A percentile compares a stretch with the other conserved stretches of the same genome.
These are phyloP conservation scores for Crax fasciolata DNA, from an alignment of 2,797 vertebrate species.

Conservation along the genomic window DNA sequence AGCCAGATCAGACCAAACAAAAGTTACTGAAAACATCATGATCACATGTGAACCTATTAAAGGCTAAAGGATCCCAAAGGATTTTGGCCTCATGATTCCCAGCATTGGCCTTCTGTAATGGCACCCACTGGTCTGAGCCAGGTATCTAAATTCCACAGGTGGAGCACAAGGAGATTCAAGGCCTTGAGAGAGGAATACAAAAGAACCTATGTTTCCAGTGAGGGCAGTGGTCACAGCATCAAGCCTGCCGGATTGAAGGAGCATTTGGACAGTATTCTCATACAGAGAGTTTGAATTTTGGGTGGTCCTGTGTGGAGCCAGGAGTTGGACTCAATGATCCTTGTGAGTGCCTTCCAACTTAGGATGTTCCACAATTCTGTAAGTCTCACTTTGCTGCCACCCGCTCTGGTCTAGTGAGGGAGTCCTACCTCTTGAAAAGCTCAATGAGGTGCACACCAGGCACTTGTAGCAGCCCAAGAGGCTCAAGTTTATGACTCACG, in stretches of 20 bases:
- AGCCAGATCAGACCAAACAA: not conserved
- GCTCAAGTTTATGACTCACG: not conserved
- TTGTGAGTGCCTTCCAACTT: too few species aligned
- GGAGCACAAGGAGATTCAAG: not conserved
- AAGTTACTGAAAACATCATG: not conserved
- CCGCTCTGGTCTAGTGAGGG: not conserved
- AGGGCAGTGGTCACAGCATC: too few species aligned
- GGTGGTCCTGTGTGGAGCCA: too few species aligned
- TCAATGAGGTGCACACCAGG: not conserved
- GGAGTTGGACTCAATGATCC: too few species aligned
- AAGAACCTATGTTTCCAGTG: not conserved
- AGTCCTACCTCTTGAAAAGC: not conserved
- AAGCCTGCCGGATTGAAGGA: too few species aligned
- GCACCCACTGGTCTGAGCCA: not conserved
- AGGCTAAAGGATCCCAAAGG: not conserved
- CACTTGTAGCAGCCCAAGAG: rapidly evolving
- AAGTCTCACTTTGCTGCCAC: not conserved
- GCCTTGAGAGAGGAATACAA: not conserved
- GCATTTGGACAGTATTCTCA: too few species aligned
- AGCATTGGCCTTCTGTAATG: not conserved
- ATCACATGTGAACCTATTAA: not conserved
- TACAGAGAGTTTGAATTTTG: too few species aligned
- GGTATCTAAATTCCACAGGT: not conserved
- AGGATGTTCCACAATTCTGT: too few species aligned
- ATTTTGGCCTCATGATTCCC: not conserved